Evolutionary conservation across 1,140 invertebrate genomes (phyloP).

Genomic region (Lepidurus packardi): DNA sequence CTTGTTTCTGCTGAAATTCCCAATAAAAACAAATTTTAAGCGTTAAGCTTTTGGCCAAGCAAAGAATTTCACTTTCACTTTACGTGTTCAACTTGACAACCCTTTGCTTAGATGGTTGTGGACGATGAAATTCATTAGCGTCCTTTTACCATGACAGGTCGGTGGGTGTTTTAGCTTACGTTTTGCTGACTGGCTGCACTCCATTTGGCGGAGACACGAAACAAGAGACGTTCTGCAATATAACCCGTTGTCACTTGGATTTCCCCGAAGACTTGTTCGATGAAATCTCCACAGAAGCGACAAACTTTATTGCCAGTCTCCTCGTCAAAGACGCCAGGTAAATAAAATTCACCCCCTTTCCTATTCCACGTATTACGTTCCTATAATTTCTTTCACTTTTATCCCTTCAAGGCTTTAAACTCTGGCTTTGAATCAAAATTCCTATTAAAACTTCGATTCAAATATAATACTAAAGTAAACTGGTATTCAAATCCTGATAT

Average conservation of each 20-base stretch:
- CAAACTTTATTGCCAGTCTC: constrained; percentile 77
- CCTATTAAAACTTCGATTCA: not conserved
- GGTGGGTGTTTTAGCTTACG: constrained; percentile 86
- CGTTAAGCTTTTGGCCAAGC: too few species aligned
- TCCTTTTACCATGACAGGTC: constrained; percentile 51
- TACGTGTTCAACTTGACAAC: not conserved
- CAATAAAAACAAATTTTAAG: too few species aligned
- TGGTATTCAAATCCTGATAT: too few species aligned
- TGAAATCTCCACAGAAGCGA: constrained; percentile 71
- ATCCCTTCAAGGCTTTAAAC: not conserved
- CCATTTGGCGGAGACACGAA: constrained; percentile 91
- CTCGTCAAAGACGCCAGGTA: constrained; percentile 80
- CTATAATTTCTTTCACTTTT: not conserved
- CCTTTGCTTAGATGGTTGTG: too few species aligned
- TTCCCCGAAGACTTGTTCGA: constrained; percentile 86
- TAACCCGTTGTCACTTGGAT: constrained; percentile 80
- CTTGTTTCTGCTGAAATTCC: too few species aligned
- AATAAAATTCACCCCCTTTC: constrained; percentile 41
- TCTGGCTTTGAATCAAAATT: not conserved
- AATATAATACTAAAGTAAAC: not conserved
- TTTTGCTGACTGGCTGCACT: constrained; percentile 84
- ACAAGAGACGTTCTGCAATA: constrained; percentile 91
- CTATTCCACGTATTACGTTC: constrained; percentile 16
- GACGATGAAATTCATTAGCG: not conserved
- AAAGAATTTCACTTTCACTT: not conserved